phyloP scores from a whole-genome alignment of 2,888 invertebrate species.

The Agapetus fuscipes region DNA sequence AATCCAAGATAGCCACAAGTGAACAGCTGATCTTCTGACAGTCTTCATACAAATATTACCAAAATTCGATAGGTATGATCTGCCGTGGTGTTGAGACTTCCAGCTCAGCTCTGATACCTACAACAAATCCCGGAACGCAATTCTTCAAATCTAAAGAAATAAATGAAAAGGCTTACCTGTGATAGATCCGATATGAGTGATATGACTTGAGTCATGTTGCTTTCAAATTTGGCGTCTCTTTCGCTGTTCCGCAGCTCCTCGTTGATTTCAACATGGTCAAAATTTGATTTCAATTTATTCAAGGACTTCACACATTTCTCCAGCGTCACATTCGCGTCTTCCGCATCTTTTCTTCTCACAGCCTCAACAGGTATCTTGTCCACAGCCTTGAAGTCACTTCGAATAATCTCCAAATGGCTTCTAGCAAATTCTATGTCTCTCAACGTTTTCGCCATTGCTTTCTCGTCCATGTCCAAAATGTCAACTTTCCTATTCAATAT shows the following conservation, averaged over 20 bases:
- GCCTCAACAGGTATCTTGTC: background rate
- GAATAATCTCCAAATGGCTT: background rate
- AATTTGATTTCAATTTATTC: conserved; percentile 8
- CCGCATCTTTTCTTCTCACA: background rate
- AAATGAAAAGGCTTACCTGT: conserved; percentile 9
- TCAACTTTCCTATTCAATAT: conserved; percentile 8
- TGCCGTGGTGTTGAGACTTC: no score
- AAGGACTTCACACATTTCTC: conserved; percentile 9
- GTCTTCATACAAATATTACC: no score
- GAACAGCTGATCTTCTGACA: no score
- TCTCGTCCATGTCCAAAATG: conserved; percentile 9
- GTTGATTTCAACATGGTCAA: conserved; percentile 6
- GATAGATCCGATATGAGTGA: conserved; percentile 10
- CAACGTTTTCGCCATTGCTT: background rate
- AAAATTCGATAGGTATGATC: no score
- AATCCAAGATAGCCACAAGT: no score
- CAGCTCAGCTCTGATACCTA: no score
- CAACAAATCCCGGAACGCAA: no score
- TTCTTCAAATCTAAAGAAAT: no score
- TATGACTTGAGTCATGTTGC: conserved; percentile 6
- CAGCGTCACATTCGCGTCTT: background rate
- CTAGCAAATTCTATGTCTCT: background rate
- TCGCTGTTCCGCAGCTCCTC: conserved; percentile 2
- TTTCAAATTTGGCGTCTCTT: conserved; percentile 14
- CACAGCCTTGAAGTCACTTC: conserved; percentile 2